Percentiles rank a stretch among this genome's conserved stretches.
phyloP scores from a whole-genome alignment of 1,140 invertebrate genomes.

The Dryas iulia region DNA sequence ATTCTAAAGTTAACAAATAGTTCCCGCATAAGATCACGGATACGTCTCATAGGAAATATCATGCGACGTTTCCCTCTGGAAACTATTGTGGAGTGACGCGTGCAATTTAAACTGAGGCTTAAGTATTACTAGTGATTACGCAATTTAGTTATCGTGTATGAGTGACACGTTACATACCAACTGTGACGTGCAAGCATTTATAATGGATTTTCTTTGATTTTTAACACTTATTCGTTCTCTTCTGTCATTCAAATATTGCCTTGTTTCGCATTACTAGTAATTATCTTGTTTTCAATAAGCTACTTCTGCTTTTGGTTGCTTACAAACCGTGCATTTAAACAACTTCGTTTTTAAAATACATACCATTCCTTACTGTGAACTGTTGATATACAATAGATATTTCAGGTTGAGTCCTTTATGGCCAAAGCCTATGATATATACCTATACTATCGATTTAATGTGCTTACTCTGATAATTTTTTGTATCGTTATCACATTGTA shows the following conservation, averaged over 20 bases:
- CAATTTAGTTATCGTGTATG: constrained; percentile 20
- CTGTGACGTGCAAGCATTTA: constrained; percentile 19
- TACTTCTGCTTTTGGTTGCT: neutral
- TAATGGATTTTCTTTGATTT: constrained; percentile 27
- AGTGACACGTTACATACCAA: constrained; percentile 19
- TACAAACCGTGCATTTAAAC: neutral
- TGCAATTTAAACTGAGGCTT: constrained; percentile 15
- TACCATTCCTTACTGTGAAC: neutral
- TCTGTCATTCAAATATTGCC: constrained; percentile 14
- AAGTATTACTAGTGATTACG: constrained; percentile 17
- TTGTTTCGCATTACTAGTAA: neutral
- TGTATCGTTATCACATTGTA: constrained; percentile 43
- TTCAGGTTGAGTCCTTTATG: constrained; percentile 8
- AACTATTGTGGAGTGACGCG: neutral
- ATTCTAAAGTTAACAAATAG: neutral
- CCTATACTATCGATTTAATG: constrained; percentile 17
- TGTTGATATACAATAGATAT: neutral
- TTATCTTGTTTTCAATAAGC: neutral
- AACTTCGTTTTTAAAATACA: neutral
- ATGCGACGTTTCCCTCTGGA: neutral
- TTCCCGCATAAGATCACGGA: neutral
- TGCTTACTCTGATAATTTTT: constrained; percentile 39
- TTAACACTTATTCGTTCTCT: constrained; percentile 8
- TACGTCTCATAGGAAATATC: neutral
- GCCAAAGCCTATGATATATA: no score